Percentiles rank a stretch among this genome's conserved stretches.
These are phyloP conservation scores for Pseudachorutes palmiensis DNA, from an alignment of 1,140 invertebrate genomes.

Conservation along the genomic window DNA sequence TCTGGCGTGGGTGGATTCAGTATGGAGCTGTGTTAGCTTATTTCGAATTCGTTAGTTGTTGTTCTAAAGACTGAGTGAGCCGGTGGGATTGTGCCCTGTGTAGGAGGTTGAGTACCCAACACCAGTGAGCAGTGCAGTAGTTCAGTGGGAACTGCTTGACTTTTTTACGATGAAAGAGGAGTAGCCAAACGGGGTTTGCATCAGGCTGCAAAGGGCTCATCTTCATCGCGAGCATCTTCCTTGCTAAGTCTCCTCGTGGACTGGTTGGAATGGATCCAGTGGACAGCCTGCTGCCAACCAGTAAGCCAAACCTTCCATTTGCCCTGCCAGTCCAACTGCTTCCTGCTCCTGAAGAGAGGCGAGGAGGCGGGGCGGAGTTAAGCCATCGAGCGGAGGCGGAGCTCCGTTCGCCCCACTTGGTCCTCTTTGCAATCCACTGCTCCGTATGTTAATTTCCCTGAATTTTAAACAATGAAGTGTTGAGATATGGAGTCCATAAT, in stretches of 20 bases:
- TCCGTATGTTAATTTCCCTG: not conserved
- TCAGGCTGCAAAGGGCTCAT: not conserved
- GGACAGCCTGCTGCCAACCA: not conserved
- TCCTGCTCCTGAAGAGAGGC: not conserved
- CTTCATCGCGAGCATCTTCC: not conserved
- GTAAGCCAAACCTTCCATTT: constrained; percentile 1
- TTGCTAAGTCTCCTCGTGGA: not conserved
- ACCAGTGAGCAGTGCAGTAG: constrained; percentile 1
- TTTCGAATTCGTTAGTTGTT: not conserved
- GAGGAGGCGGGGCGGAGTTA: not conserved
- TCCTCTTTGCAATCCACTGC: not conserved
- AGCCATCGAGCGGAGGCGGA: not conserved
- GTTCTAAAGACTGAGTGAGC: constrained; percentile 1
- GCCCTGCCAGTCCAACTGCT: not conserved
- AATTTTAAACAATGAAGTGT: constrained; percentile 3
- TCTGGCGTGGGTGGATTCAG: too few species aligned
- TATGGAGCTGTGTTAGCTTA: not conserved
- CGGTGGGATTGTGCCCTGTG: not conserved
- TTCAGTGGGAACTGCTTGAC: constrained; percentile 9
- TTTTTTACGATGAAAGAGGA: constrained; percentile 14
- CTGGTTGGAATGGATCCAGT: not conserved
- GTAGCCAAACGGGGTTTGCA: not conserved
- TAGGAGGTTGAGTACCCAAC: not conserved
- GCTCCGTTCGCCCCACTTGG: not conserved
- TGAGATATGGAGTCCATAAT: constrained; percentile 7